Conservation (phyloP, 1,140 invertebrate species). For the Conopomorpha cramerella region DNA sequence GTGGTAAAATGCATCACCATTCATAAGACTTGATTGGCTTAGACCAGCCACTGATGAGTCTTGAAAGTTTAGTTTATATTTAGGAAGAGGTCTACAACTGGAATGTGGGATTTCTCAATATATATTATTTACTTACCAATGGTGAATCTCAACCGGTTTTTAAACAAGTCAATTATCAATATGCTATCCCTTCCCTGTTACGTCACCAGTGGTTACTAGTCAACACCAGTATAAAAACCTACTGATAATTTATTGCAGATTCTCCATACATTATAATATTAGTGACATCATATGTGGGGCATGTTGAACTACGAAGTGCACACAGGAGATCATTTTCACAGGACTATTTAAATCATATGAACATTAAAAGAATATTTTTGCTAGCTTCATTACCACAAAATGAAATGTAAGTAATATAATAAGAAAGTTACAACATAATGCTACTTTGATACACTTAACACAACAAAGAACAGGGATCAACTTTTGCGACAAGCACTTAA, state of each 20-base stretch:
- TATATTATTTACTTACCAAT: too few species aligned
- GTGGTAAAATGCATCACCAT: too few species aligned
- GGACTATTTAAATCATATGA: constrained; percentile 61
- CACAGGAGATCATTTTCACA: constrained; percentile 68
- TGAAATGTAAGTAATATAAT: constrained; percentile 36
- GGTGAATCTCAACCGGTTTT: too few species aligned
- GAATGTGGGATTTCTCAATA: too few species aligned
- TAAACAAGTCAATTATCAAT: too few species aligned
- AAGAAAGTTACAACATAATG: not conserved
- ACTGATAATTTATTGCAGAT: constrained; percentile 17
- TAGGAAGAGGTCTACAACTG: too few species aligned
- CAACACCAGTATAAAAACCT: not conserved
- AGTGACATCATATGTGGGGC: constrained; percentile 76
- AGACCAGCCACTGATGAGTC: too few species aligned
- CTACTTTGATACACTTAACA: not conserved
- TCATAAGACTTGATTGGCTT: too few species aligned
- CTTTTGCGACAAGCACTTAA: too few species aligned
- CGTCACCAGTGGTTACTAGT: constrained; percentile 2
- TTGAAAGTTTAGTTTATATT: too few species aligned
- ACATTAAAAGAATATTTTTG: constrained; percentile 72
- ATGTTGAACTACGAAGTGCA: constrained; percentile 70
- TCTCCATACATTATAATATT: constrained; percentile 59
- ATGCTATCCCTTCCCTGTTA: too few species aligned
- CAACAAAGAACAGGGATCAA: constrained; percentile 1
- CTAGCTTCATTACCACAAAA: constrained; percentile 63